Evolutionary conservation across 2,888 invertebrate species (phyloP).

Genomic region (Vesta saturnalis): DNA sequence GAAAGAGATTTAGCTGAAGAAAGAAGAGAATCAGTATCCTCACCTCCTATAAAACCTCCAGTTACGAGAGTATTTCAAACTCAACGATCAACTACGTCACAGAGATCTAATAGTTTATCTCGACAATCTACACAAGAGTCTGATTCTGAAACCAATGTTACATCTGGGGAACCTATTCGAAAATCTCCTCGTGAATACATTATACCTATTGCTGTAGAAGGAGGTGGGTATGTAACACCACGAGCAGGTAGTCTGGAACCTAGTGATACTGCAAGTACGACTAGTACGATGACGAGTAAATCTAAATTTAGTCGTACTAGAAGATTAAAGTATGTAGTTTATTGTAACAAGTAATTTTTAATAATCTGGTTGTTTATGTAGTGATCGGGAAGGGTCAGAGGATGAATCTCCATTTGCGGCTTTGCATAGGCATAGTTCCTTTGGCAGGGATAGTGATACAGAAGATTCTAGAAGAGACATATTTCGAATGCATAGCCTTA

Average conservation of each 20-base stretch:
- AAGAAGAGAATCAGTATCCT: constrained; percentile 53
- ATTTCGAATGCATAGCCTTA: constrained; percentile 74
- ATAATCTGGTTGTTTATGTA: too few relatives aligned
- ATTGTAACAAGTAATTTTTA: constrained; percentile 42
- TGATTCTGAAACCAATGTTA: constrained; percentile 72
- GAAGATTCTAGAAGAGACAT: constrained; percentile 63
- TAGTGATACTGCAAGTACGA: constrained; percentile 69
- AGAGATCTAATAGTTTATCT: constrained; percentile 62
- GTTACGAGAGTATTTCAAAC: constrained; percentile 63
- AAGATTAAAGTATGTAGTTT: constrained; percentile 69
- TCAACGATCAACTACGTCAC: constrained; percentile 62
- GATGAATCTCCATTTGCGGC: constrained; percentile 71
- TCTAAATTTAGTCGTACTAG: constrained; percentile 63
- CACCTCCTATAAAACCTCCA: constrained; percentile 61
- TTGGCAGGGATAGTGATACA: constrained; percentile 69
- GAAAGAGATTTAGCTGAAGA: constrained; percentile 58
- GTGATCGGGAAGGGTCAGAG: constrained; percentile 73
- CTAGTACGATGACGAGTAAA: constrained; percentile 66
- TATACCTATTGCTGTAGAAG: constrained; percentile 93
- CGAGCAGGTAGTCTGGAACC: constrained; percentile 81
- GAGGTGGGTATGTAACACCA: constrained; percentile 86
- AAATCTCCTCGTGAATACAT: constrained; percentile 92
- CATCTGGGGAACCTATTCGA: constrained; percentile 78
- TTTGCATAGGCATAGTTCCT: constrained; percentile 68
- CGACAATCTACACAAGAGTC: constrained; percentile 76